Conservation (phyloP, 2,888 invertebrate species). For the Acrobasis repandana region DNA sequence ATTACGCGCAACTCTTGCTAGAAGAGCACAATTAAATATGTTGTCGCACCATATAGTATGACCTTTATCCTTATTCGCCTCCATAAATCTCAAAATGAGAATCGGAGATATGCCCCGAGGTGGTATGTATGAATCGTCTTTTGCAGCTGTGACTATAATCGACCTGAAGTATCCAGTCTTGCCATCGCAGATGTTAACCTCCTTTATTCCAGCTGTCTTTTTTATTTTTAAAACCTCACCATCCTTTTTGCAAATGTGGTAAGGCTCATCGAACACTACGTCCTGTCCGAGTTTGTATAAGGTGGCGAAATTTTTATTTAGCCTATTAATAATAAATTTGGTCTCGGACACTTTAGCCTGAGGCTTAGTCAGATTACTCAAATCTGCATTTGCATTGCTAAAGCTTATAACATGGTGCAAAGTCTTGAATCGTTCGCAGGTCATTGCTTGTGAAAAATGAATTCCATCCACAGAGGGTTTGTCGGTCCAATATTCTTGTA, state of each 20-base stretch:
- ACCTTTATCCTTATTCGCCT: not conserved
- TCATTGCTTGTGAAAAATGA: not conserved
- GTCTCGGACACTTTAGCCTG: not conserved
- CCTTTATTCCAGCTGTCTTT: not conserved
- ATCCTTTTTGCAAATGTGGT: not conserved
- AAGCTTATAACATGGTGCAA: not conserved
- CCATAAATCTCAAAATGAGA: slow-evolving; percentile 4
- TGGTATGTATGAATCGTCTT: slow-evolving; percentile 1
- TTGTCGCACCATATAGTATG: slow-evolving; percentile 3
- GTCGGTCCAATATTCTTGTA: not conserved
- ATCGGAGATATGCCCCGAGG: slow-evolving; percentile 3
- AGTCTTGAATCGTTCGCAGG: not conserved
- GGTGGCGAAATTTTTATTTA: not conserved
- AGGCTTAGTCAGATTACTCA: not conserved
- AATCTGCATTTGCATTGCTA: not conserved
- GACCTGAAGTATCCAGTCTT: not conserved
- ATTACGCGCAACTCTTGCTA: not conserved
- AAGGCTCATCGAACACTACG: slow-evolving; percentile 10
- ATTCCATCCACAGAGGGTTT: not conserved
- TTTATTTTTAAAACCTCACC: not conserved
- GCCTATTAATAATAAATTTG: not conserved
- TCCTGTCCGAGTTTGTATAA: not conserved
- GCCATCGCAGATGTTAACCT: slow-evolving; percentile 4
- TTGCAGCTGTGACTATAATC: not conserved
- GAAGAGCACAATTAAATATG: slow-evolving; percentile 2